These are phyloP conservation scores for Bovichtus diacanthus DNA, from an alignment of 2,797 vertebrate species.

Conservation along the genomic window DNA sequence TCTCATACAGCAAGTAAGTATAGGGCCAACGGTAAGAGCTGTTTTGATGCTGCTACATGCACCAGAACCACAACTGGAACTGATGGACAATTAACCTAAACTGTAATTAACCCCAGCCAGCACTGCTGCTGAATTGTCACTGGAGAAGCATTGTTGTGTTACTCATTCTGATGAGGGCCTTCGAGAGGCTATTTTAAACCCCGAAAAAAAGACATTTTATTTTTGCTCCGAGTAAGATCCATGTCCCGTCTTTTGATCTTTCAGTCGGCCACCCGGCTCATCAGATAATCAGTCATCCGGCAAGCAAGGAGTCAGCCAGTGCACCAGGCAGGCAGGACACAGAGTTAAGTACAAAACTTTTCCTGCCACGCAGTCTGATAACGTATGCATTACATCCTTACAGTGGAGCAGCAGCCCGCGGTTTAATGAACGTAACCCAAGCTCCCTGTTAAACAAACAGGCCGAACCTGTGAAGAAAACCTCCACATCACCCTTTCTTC, in stretches of 20 bases:
- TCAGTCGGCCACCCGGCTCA: constrained; percentile 22
- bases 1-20: constrained; percentile 69
- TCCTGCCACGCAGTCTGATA: constrained; percentile 69
- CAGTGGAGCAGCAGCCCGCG: constrained; percentile 61
- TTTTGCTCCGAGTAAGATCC: constrained; percentile 30
- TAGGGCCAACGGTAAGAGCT: constrained; percentile 56
- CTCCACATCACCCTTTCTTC: constrained; percentile 63
- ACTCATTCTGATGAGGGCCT: constrained; percentile 34
- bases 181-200: constrained; percentile 26
- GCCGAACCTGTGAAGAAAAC: constrained; percentile 73
- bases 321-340: constrained; percentile 31
- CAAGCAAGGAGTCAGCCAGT: constrained; percentile 19
- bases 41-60: constrained; percentile 74
- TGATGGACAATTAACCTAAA: constrained; percentile 69
- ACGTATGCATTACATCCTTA: constrained; percentile 64
- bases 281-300: constrained; percentile 41
- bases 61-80: constrained; percentile 71
- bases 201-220: constrained; percentile 7
- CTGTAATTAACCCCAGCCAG: constrained; percentile 66
- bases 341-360: constrained; percentile 49
- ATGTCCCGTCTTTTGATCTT: constrained; percentile 53
- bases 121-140: constrained; percentile 38
- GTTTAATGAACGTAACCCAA: constrained; percentile 75
- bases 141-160: constrained; percentile 46
- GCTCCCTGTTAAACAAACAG: constrained; percentile 78